phyloP scores from a whole-genome alignment of 1,140 invertebrate genomes.

The Lepeophtheirus salmonis region DNA sequence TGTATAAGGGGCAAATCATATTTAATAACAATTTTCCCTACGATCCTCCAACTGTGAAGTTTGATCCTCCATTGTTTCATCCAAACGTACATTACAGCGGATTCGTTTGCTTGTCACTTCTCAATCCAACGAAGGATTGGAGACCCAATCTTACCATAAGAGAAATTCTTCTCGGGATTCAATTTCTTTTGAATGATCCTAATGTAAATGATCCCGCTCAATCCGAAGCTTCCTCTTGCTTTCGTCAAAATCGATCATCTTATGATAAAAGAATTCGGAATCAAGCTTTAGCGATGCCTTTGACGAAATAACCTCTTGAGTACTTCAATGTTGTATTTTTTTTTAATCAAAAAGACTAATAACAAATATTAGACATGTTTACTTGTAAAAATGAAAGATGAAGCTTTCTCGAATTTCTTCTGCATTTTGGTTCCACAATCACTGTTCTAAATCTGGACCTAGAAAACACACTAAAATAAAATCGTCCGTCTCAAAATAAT shows the following conservation, averaged over 20 bases:
- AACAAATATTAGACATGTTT: too few relatives aligned
- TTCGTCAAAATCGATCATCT: conserved; percentile 90
- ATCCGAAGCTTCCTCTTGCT: conserved; percentile 98
- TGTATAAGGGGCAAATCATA: conserved; percentile 92
- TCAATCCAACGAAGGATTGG: conserved; percentile 99
- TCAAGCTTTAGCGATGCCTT: conserved; percentile 81
- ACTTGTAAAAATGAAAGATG: too few relatives aligned
- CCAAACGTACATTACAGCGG: conserved; percentile 98
- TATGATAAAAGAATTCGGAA: conserved; percentile 91
- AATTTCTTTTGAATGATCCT: conserved; percentile 93
- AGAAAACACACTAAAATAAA: too few relatives aligned
- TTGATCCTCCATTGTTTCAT: conserved; percentile 96
- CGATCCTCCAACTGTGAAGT: conserved; percentile 94
- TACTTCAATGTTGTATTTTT: too few relatives aligned
- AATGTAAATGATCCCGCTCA: conserved; percentile 99
- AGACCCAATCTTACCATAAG: conserved; percentile 97
- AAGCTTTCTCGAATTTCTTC: too few relatives aligned
- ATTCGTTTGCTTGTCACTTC: conserved; percentile 57
- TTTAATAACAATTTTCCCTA: conserved; percentile 99
- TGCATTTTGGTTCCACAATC: too few relatives aligned
- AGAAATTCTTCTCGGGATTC: conserved; percentile 94
- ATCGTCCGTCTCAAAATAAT: too few relatives aligned
- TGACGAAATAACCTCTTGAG: conserved; percentile 35
- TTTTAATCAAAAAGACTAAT: too few relatives aligned
- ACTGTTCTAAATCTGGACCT: too few relatives aligned